Base-by-base conservation (phyloP, 2,888 invertebrate genomes). In the Holacanthella duospinosa region DNA sequence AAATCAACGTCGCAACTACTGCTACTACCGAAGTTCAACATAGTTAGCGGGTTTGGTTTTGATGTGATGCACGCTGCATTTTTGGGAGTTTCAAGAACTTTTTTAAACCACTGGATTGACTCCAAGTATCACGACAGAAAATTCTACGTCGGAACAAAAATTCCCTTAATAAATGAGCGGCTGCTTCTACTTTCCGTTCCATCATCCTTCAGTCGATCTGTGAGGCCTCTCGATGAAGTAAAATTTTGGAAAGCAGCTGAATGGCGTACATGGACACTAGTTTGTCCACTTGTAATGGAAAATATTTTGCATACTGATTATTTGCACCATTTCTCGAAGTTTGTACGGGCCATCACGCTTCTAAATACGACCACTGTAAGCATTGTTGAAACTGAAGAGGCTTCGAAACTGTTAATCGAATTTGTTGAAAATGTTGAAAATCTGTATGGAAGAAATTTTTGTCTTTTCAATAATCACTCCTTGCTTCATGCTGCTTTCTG, bases 361-460 rank as follows among this genome's bases (percentile, higher is more conserved):
- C 21, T 57, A 21, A 9, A 29, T 9, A 19, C 6, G 2, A 24
- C 2, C 21, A 3, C 29, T 29, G 29, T 57, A 9, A 12, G n/a
- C 21, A 57, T n/a, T 29, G 57, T 4, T 2, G 29, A 57, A n/a
- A 28, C 21, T 3, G 6, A 9, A 21, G 2, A n/a, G 2, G 29
- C 57, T 2, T 12, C 12, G 12, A n/a, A 3, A 4, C 3, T 57
- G 29, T n/a, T 57, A 9, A 29, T 21, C 36, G 29, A 57, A 3
- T 57, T 57, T 21, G 12, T 9, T 6, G 6, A 4, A 3, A 29
- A 29, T 6, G 29, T 57, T n/a, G 4, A 3, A 21, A 57, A 3
- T 29, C n/a, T 57, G 29, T 57, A 57, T 57, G 57, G 57, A 27
- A 19, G 6, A 19, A 29, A 57, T 29, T 57, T 57, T 24, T 57